Evolutionary conservation across 2,888 invertebrate genomes (phyloP).

Genomic region (Andrena camellia): DNA sequence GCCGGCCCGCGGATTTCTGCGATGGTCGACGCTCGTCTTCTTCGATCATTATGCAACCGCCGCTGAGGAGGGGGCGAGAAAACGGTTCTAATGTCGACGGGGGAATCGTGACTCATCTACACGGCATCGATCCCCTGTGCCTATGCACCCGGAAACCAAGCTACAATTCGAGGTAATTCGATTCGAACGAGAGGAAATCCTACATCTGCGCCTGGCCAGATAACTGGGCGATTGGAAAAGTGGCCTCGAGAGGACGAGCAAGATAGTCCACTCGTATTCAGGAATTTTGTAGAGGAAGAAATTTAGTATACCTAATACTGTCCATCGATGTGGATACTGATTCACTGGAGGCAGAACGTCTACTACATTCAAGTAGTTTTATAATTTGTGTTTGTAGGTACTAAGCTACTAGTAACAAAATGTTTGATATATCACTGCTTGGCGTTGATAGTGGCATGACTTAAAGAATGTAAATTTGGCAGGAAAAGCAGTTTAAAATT

Average conservation of each 20-base stretch:
- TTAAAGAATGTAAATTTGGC: too few species aligned
- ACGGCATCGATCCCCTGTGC: conserved; percentile 32
- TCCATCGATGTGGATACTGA: too few species aligned
- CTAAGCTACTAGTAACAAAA: too few species aligned
- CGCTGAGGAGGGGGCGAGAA: conserved; percentile 5
- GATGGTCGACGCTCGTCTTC: conserved; percentile 16
- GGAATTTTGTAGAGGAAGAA: too few species aligned
- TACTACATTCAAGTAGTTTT: too few species aligned
- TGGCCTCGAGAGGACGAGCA: not conserved
- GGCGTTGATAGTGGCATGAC: too few species aligned
- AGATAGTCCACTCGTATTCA: too few species aligned
- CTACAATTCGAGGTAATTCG: conserved; percentile 29
- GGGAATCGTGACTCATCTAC: conserved; percentile 41
- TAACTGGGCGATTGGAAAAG: not conserved
- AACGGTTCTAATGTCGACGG: conserved; percentile 18
- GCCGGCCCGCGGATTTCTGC: conserved; percentile 14
- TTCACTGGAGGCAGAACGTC: too few species aligned
- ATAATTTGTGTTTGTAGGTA: too few species aligned
- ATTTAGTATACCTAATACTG: too few species aligned
- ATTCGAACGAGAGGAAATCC: conserved; percentile 9
- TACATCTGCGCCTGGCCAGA: not conserved
- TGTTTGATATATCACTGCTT: too few species aligned
- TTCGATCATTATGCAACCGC: conserved; percentile 20
- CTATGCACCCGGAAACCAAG: conserved; percentile 38
- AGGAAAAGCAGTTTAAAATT: too few species aligned